Evolutionary conservation across 2,113 vertebrate species (phyloP).

Genomic region (Misgurnus mizolepis): DNA sequence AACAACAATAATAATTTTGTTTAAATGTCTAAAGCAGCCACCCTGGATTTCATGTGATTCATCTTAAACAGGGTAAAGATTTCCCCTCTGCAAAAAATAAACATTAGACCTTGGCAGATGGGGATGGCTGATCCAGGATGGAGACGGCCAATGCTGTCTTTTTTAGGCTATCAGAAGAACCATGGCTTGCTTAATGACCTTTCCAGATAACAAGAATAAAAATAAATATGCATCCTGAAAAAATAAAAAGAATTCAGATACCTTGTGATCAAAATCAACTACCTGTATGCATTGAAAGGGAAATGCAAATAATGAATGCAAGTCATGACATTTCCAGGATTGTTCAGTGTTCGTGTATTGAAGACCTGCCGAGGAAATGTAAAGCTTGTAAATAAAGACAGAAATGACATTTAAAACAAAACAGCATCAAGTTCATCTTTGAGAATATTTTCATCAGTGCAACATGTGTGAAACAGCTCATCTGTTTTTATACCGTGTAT

Average conservation of each 20-base stretch:
- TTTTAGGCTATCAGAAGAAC: constrained; percentile 65
- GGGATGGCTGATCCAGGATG: constrained; percentile 36
- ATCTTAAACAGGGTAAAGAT: constrained; percentile 73
- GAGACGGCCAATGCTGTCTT: constrained; percentile 37
- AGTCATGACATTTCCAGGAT: constrained; percentile 70
- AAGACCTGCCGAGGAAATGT: constrained; percentile 88
- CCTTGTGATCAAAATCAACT: constrained; percentile 31
- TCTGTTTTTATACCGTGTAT: too few relatives aligned
- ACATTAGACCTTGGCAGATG: constrained; percentile 69
- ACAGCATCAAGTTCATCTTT: too few relatives aligned
- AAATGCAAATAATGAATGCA: constrained; percentile 66
- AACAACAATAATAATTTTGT: constrained; percentile 76
- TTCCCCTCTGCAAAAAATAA: constrained; percentile 57
- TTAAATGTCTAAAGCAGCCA: constrained; percentile 65
- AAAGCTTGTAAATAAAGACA: constrained; percentile 96
- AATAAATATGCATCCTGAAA: constrained; percentile 58
- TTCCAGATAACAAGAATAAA: constrained; percentile 71
- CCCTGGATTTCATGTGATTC: constrained; percentile 73
- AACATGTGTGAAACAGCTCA: too few relatives aligned
- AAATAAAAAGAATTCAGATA: constrained; percentile 60
- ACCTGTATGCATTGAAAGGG: constrained; percentile 50
- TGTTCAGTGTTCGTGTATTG: constrained; percentile 83
- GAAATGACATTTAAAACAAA: background rate
- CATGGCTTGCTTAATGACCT: constrained; percentile 77
- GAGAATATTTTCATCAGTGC: too few relatives aligned